Percentiles rank a stretch among this genome's conserved stretches.
Evolutionary conservation across 2,888 invertebrate genomes (phyloP).

Genomic region (Eumacrocentrus americanus): DNA sequence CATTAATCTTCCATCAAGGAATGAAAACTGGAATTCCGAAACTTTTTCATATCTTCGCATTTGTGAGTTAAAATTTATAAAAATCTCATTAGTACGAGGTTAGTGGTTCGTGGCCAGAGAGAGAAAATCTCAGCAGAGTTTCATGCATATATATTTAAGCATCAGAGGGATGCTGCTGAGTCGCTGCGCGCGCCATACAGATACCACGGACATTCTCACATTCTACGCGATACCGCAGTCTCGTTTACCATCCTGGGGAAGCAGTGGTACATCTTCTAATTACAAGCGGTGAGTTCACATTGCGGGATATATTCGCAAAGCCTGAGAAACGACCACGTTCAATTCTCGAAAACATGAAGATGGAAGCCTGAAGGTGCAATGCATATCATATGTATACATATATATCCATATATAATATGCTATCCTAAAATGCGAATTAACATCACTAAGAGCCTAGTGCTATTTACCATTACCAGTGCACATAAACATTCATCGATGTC

Average conservation of each 20-base stretch:
- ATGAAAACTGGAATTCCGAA: background rate
- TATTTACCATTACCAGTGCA: too few relatives aligned
- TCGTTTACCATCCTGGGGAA: slow-evolving; percentile 32
- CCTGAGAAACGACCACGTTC: slow-evolving; percentile 35
- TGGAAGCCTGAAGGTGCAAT: too few relatives aligned
- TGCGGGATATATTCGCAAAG: slow-evolving; percentile 29
- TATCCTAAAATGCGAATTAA: too few relatives aligned
- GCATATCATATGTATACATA: background rate
- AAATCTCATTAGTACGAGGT: slow-evolving; percentile 24
- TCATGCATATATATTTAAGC: slow-evolving; percentile 8
- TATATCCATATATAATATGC: slow-evolving; percentile 16
- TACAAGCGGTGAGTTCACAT: slow-evolving; percentile 39
- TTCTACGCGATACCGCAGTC: slow-evolving; percentile 29
- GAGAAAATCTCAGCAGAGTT: slow-evolving; percentile 16
- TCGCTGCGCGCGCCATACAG: slow-evolving; percentile 10
- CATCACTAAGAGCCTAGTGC: too few relatives aligned
- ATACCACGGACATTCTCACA: slow-evolving; percentile 26
- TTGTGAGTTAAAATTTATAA: slow-evolving; percentile 3
- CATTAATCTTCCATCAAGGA: background rate
- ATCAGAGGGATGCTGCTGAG: slow-evolving; percentile 3
- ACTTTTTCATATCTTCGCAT: background rate
- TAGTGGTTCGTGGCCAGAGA: slow-evolving; percentile 6
- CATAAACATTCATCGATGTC: too few relatives aligned
- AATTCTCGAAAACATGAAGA: slow-evolving; percentile 23
- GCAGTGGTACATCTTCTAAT: slow-evolving; percentile 41